A percentile compares a stretch with the other conserved stretches of the same genome.
Conservation (phyloP, 1,140 invertebrate species). For the Drosophila nasuta region DNA sequence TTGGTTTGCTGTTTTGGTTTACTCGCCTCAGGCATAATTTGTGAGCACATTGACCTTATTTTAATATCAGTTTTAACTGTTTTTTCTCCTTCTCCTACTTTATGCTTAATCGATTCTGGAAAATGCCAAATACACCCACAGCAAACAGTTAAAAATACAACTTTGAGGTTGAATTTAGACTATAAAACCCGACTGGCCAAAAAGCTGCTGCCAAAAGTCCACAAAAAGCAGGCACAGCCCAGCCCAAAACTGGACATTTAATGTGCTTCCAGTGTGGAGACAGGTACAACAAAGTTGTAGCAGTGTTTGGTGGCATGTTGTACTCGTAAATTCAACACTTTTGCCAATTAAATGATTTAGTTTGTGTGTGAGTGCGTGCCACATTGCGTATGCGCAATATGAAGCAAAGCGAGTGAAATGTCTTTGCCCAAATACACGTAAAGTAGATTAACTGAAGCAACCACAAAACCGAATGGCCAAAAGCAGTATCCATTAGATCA, state of each 20-base stretch:
- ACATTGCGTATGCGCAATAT: conserved; percentile 37
- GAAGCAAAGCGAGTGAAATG: conserved; percentile 23
- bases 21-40: neutral
- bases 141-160: neutral
- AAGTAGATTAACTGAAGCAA: conserved; percentile 41
- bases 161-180: neutral
- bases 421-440: conserved; percentile 51
- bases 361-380: conserved; percentile 4
- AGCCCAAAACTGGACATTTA: conserved; percentile 31
- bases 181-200: neutral
- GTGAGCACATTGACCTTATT: conserved; percentile 55
- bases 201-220: neutral
- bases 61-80: neutral
- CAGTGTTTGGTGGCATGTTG: conserved; percentile 33
- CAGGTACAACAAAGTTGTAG: conserved; percentile 5
- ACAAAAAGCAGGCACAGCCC: neutral
- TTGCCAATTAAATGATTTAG: conserved; percentile 29
- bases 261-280: neutral
- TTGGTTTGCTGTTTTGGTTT: too few species aligned
- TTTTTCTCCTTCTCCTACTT: neutral
- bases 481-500: conserved; percentile 64
- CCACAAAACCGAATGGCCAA: conserved; percentile 30
- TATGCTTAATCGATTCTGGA: conserved; percentile 26
- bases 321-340: conserved; percentile 31
- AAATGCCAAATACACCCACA: conserved; percentile 24